Base-by-base conservation (phyloP, 2,113 vertebrate genomes). In the Anser brachyrhynchus region DNA sequence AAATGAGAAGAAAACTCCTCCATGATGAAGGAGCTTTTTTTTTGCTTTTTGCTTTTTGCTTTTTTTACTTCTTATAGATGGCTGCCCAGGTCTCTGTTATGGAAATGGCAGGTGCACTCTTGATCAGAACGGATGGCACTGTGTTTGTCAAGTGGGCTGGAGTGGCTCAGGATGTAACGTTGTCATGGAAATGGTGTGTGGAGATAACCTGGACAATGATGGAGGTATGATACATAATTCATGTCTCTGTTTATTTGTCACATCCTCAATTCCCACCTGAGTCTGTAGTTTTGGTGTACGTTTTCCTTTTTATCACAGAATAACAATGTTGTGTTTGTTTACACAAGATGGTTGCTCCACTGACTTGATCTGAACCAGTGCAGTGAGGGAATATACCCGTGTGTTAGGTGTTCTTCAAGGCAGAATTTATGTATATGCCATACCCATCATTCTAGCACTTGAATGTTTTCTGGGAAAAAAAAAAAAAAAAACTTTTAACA, bases 181-280 rank as follows among this genome's bases (percentile, higher is more conserved):
- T 93, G 98, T 99, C 98, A 99, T 99, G 99, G 99, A 99, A 98
- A 99, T 99, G 98, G 98, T 99, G 97, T 99, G 99, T 97, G 98
- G 98, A 81, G 99, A 99, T 98, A 99, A 98, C 97, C 97, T 98
- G 95, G 99, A 99, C 98, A 99, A 99, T 72, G 99, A 99, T 94
- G 99, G 98, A 99, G 99, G 99, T 99, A 98, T 16, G 55, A 91
- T 96, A 69, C 78, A 77, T 77, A 44, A 97, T 96, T 89, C 86
- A 66, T 80, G 31, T 77, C 25, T 28, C 33, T 87, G 20, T 78
- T 90, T 72, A 15, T 72, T 80, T 83, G 46, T 85, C 67, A 83
- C 46, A 51, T 85, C 51, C 75, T 85, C 43, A 66, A 41, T 61
- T 61, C 41, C 73, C 49, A 31, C 49, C 92, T 78, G 49, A 86